Evolutionary conservation across 2,888 invertebrate genomes (phyloP).

Genomic region (Mesochorus sp.): DNA sequence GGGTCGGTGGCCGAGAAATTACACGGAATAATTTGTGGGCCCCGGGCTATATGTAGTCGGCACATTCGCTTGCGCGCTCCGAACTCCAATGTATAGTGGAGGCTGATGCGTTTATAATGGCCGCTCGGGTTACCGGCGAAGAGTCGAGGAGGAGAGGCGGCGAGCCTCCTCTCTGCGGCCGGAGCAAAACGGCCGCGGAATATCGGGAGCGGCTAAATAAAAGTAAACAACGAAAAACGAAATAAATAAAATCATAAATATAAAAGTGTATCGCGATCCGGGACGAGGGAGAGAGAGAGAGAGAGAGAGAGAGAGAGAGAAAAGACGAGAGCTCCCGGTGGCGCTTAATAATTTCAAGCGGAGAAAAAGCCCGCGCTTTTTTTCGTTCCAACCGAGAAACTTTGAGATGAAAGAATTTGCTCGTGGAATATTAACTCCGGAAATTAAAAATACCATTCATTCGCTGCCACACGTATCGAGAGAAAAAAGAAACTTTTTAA

Average conservation of each 20-base stretch:
- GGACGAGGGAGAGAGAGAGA: not conserved
- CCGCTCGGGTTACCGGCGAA: slow-evolving; percentile 77
- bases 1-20: slow-evolving; percentile 73
- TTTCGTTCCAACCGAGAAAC: slow-evolving; percentile 20
- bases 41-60: slow-evolving; percentile 64
- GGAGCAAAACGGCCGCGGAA: slow-evolving; percentile 46
- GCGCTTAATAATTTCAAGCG: slow-evolving; percentile 54
- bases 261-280: slow-evolving; percentile 46
- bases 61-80: slow-evolving; percentile 54
- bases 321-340: slow-evolving; percentile 25
- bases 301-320: not conserved
- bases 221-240: slow-evolving; percentile 63
- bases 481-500: not conserved
- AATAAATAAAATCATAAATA: slow-evolving; percentile 60
- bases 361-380: slow-evolving; percentile 24
- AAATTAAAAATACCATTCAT: slow-evolving; percentile 24
- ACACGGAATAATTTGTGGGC: slow-evolving; percentile 79
- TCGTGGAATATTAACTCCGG: slow-evolving; percentile 18
- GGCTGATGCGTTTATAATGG: slow-evolving; percentile 81
- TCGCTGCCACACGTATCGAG: slow-evolving; percentile 1
- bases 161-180: slow-evolving; percentile 33
- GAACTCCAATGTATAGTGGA: slow-evolving; percentile 58
- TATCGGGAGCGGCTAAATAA: slow-evolving; percentile 59
- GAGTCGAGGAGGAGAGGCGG: slow-evolving; percentile 61
- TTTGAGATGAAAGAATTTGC: slow-evolving; percentile 43